Evolutionary conservation across 2,888 invertebrate genomes (phyloP), one percentile per base, ranked within the genome.

Genomic region (Creontiades dilutus): DNA sequence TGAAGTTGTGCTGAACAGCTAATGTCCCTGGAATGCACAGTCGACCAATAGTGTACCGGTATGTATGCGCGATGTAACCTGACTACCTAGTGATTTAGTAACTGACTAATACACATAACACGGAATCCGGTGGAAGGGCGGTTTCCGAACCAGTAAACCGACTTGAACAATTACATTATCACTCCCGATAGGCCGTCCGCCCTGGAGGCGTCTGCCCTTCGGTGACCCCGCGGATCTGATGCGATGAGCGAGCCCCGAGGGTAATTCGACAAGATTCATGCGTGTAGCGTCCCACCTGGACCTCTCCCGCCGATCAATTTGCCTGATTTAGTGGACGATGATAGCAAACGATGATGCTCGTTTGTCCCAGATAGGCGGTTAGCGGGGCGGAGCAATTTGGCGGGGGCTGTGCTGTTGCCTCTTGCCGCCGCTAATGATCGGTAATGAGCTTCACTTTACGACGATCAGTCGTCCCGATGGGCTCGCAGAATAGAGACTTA

Each of bases 341-440:
- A 68, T 68, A 27, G 68, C 68, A 68, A 68, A 68, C 68, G 68
- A 68, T 68, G 68, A 19, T 23, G 68, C 68, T 68, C 68, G 68
- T 68, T 68, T 68, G 68, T 68, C 68, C 68, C 68, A 23, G 68
- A 23, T 68, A 5, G 68, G 68, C 68, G 11, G 68, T 68, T 68
- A 68, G 68, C 68, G 68, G n/a, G 19, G 68, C 68, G n/a, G 68
- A 68, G 68, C 68, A 68, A 68, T 68, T 68, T 68, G 68, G 68
- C 68, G 68, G 23, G 23, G 68, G 68, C 68, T 19, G 23, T 12
- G 23, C 12, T 12, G 68, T 16, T 2, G 52, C 52, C 23, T 23
- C 23, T 0, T 23, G 19, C 11, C 23, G 68, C 0, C 23, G 23
- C 23, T 68, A 68, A 68, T 68, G 68, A 68, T 68, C 68, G 23